These are phyloP conservation scores for Baryphthengus martii DNA, from an alignment of 2,113 vertebrate genomes.

Conservation along the genomic window DNA sequence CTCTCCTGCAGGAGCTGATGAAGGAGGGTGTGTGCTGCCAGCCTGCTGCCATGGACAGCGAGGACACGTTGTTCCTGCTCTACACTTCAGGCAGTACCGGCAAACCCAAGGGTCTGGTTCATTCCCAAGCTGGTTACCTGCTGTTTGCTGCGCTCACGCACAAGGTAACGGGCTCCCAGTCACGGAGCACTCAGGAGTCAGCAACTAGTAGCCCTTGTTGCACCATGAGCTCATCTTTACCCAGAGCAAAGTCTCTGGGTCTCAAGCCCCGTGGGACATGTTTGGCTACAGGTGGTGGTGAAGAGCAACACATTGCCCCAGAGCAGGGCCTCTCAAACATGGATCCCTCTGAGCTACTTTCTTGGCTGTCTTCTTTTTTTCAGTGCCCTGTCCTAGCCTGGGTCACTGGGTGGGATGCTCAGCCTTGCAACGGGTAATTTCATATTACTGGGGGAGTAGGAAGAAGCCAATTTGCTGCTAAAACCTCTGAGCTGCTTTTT, in stretches of 20 bases:
- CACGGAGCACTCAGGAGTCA: neutral
- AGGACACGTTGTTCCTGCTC: constrained; percentile 79
- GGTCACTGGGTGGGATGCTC: neutral
- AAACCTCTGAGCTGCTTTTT: neutral
- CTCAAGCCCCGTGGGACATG: neutral
- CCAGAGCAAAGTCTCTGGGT: neutral
- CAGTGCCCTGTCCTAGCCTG: neutral
- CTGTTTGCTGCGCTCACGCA: constrained; percentile 79
- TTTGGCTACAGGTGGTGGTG: neutral
- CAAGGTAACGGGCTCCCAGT: constrained; percentile 63
- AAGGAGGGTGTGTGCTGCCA: constrained; percentile 75
- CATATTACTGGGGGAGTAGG: neutral
- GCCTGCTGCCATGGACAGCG: constrained; percentile 77
- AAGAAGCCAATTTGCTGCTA: neutral
- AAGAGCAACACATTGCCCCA: neutral
- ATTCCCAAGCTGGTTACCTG: constrained; percentile 82
- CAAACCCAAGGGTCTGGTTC: constrained; percentile 81
- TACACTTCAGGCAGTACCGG: constrained; percentile 82
- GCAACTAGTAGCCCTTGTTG: neutral
- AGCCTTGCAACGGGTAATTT: neutral
- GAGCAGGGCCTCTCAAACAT: neutral
- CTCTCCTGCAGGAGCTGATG: constrained; percentile 74
- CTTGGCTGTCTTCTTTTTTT: neutral
- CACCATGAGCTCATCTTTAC: neutral
- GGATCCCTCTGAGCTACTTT: neutral